Evolutionary conservation across 2,888 invertebrate species (phyloP).

Genomic region (Acanthacorydalis orientalis): DNA sequence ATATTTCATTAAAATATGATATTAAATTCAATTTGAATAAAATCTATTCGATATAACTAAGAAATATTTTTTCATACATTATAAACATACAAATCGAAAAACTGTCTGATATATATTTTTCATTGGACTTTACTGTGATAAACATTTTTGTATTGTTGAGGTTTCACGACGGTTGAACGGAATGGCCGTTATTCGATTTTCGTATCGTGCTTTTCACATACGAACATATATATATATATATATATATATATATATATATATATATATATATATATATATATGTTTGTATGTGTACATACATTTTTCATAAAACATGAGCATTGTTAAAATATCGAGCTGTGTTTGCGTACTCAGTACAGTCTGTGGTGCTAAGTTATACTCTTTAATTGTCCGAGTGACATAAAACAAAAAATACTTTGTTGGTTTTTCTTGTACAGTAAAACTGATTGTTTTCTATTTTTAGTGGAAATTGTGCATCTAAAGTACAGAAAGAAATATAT

Average conservation of each 20-base stretch:
- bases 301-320: not conserved
- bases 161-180: not conserved
- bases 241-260: not conserved
- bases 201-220: not conserved
- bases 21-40: too few relatives aligned
- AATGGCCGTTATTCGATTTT: not conserved
- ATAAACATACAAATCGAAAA: not conserved
- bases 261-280: not conserved
- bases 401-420: too few relatives aligned
- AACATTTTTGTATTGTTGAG: not conserved
- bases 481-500: not conserved
- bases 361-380: slow-evolving; percentile 8
- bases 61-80: too few relatives aligned
- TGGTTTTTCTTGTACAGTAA: too few relatives aligned
- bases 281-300: too few relatives aligned
- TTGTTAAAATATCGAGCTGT: too few relatives aligned
- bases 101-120: not conserved
- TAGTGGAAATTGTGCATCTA: too few relatives aligned
- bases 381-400: slow-evolving; percentile 5
- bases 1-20: too few relatives aligned
- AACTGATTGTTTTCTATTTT: too few relatives aligned
- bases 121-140: slow-evolving; percentile 1
- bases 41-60: too few relatives aligned
- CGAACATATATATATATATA: not conserved
- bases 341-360: slow-evolving; percentile 3